Evolutionary conservation across 1,140 invertebrate genomes (phyloP).

Genomic region (Lutraria rhynchaena): DNA sequence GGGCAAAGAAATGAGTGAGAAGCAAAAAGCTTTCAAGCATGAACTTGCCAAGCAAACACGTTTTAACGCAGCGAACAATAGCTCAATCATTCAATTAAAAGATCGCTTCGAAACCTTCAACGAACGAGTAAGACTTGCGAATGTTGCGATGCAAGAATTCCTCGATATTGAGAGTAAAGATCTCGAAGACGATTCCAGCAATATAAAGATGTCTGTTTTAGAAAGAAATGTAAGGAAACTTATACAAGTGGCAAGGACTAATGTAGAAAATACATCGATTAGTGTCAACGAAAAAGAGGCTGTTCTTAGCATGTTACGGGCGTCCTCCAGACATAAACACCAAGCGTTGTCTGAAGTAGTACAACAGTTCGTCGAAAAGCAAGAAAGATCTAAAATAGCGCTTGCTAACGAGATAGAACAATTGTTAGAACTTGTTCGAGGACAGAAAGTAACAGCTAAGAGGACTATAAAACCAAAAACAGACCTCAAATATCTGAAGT

Average conservation of each 20-base stretch:
- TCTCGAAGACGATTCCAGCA: constrained; percentile 30
- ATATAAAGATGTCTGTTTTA: constrained; percentile 43
- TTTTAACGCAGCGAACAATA: constrained; percentile 55
- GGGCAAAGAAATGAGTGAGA: constrained; percentile 20
- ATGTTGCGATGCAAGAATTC: constrained; percentile 46
- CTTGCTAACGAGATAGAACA: constrained; percentile 31
- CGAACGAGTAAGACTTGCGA: constrained; percentile 40
- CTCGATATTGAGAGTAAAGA: constrained; percentile 31
- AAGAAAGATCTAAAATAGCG: constrained; percentile 38
- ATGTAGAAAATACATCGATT: constrained; percentile 33
- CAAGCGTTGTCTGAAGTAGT: constrained; percentile 43
- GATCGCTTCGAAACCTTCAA: constrained; percentile 52
- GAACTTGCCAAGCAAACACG: constrained; percentile 48
- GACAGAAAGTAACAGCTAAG: constrained; percentile 21
- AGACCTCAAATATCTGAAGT: constrained; percentile 45
- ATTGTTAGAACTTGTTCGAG: constrained; percentile 14
- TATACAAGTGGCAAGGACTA: constrained; percentile 38
- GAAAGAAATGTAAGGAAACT: constrained; percentile 54
- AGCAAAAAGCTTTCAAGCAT: constrained; percentile 30
- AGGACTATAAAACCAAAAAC: constrained; percentile 10
- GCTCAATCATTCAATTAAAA: constrained; percentile 47
- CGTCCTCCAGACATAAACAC: constrained; percentile 28
- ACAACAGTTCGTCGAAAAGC: constrained; percentile 38
- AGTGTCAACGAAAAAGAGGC: constrained; percentile 37
- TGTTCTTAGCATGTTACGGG: constrained; percentile 30